Evolutionary conservation across 2,888 invertebrate species (phyloP).

Genomic region (Cephonodes hylas): DNA sequence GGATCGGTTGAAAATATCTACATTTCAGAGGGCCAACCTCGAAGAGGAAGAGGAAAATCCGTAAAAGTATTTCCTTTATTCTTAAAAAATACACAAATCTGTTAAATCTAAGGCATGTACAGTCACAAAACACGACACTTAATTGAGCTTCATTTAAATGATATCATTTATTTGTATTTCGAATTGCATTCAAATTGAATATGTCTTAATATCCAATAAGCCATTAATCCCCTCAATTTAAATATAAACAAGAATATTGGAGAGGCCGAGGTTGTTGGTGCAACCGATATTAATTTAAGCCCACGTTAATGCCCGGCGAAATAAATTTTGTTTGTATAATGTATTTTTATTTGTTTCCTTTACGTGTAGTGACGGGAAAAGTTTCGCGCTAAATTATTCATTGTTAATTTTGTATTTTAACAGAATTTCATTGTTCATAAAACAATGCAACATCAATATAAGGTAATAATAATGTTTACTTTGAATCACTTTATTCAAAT

Average conservation of each 20-base stretch:
- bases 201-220: not conserved
- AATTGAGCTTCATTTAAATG: too few relatives aligned
- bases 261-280: not conserved
- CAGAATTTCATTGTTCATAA: too few relatives aligned
- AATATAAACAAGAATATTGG: conserved; percentile 1
- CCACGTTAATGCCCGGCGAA: conserved; percentile 27
- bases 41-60: too few relatives aligned
- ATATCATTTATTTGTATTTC: too few relatives aligned
- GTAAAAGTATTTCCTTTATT: too few relatives aligned
- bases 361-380: not conserved
- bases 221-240: not conserved
- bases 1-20: too few relatives aligned
- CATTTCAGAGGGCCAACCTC: too few relatives aligned
- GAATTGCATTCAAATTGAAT: too few relatives aligned
- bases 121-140: not conserved
- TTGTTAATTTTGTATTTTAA: not conserved
- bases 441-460: too few relatives aligned
- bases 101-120: not conserved
- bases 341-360: not conserved
- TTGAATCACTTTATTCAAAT: too few relatives aligned
- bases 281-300: conserved; percentile 24
- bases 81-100: too few relatives aligned
- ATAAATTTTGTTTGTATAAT: conserved; percentile 17
- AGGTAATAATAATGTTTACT: too few relatives aligned
- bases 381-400: not conserved